These are phyloP conservation scores for Drosophila parvula DNA, from an alignment of 1,140 invertebrate genomes.

Conservation along the genomic window DNA sequence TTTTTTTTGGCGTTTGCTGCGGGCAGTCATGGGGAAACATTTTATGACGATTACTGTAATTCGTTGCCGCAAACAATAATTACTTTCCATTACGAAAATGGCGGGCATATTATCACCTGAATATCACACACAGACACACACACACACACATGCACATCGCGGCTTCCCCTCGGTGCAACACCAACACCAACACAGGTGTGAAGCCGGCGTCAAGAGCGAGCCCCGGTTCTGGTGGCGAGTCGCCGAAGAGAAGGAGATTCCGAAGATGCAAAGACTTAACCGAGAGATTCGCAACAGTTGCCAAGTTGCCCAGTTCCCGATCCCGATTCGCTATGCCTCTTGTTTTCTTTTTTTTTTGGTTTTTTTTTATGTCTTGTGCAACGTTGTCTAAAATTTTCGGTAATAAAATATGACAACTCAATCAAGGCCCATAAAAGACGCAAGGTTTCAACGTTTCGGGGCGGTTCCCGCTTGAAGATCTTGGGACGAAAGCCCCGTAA, in stretches of 20 bases:
- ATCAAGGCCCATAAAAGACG: constrained; percentile 82
- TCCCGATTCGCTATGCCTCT: constrained; percentile 66
- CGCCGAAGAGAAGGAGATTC: background rate
- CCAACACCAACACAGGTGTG: constrained; percentile 37
- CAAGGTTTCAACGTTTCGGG: constrained; percentile 34
- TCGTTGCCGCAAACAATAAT: constrained; percentile 84
- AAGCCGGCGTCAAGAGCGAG: constrained; percentile 27
- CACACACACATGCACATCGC: background rate
- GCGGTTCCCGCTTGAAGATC: constrained; percentile 53
- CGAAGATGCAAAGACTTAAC: background rate
- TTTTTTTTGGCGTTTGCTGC: constrained; percentile 55
- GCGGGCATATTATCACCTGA: constrained; percentile 84
- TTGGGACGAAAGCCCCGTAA: constrained; percentile 63
- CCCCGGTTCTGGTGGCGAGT: background rate
- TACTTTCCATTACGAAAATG: constrained; percentile 84
- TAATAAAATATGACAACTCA: constrained; percentile 84
- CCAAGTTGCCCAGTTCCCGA: constrained; percentile 13
- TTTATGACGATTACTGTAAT: constrained; percentile 84
- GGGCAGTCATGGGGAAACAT: constrained; percentile 84
- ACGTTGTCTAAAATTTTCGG: constrained; percentile 82
- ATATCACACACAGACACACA: constrained; percentile 75
- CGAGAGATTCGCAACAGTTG: constrained; percentile 5
- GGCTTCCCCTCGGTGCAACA: background rate
- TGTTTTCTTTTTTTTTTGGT: background rate
- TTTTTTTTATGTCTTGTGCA: constrained; percentile 22